These are phyloP conservation scores for Bothrops alternatus DNA, from an alignment of 2,797 vertebrate species.

Conservation along the genomic window DNA sequence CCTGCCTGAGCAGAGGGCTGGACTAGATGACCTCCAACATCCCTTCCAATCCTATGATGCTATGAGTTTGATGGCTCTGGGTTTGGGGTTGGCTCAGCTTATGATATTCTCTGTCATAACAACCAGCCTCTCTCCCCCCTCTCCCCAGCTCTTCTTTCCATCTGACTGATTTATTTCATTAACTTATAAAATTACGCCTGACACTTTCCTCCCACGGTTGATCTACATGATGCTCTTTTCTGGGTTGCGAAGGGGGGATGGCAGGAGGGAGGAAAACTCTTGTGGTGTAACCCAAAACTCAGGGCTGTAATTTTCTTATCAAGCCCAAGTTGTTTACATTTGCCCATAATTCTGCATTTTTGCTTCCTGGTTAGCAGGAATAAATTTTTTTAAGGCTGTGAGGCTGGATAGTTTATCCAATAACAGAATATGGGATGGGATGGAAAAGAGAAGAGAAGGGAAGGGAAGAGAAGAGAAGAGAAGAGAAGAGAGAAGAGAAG, in stretches of 20 bases:
- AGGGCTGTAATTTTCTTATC: slow-evolving; percentile 59
- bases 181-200: slow-evolving; percentile 57
- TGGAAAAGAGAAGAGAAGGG: too few species aligned
- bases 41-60: too few species aligned
- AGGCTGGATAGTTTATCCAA: background rate
- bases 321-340: slow-evolving; percentile 43
- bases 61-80: too few species aligned
- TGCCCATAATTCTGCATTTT: slow-evolving; percentile 10
- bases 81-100: too few species aligned
- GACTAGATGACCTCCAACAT: too few species aligned
- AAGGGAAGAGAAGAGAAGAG: too few species aligned
- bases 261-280: slow-evolving; percentile 46
- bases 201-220: slow-evolving; percentile 63
- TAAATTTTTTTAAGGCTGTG: slow-evolving; percentile 10
- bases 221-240: slow-evolving; percentile 35
- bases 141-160: slow-evolving; percentile 47
- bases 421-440: background rate
- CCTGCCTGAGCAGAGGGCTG: too few species aligned
- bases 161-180: slow-evolving; percentile 64
- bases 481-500: too few species aligned
- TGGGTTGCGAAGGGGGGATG: background rate
- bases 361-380: background rate
- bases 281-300: slow-evolving; percentile 48
- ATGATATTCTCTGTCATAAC: too few species aligned
- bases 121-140: too few species aligned